Percentiles rank a stretch among this genome's conserved stretches.
Conservation (phyloP, 92 coral and sea anemone genomes). For the Zoanthus gigantus region DNA sequence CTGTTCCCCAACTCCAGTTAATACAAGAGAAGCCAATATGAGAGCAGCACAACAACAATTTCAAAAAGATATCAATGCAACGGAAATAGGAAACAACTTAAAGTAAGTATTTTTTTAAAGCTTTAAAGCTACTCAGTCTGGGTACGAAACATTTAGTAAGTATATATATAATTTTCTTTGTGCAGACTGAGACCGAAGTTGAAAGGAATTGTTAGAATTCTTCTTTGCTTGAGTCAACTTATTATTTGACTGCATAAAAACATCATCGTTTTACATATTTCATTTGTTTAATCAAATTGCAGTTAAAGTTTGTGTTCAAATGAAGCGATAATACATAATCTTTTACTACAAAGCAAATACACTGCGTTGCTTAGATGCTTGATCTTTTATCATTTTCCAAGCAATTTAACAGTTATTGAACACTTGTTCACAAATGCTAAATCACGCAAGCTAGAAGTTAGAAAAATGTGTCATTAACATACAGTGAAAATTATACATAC, state of each 20-base stretch:
- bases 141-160: background rate
- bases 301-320: background rate
- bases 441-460: background rate
- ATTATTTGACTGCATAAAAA: background rate
- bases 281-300: background rate
- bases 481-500: background rate
- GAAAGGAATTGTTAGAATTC: background rate
- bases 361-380: background rate
- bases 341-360: background rate
- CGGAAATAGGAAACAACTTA: conserved; percentile 11
- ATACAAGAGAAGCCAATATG: conserved; percentile 5
- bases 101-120: conserved; percentile 11
- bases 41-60: conserved; percentile 21
- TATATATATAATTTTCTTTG: background rate
- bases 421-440: background rate
- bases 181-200: background rate
- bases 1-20: background rate
- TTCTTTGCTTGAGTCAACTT: conserved; percentile 17
- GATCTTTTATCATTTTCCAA: background rate
- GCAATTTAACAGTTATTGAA: background rate
- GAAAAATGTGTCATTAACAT: background rate
- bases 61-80: conserved; percentile 20
- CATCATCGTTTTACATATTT: background rate
- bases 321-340: background rate
- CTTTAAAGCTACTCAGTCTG: background rate